Conservation (phyloP, 2,797 vertebrate species). For the Smutsia gigantea region DNA sequence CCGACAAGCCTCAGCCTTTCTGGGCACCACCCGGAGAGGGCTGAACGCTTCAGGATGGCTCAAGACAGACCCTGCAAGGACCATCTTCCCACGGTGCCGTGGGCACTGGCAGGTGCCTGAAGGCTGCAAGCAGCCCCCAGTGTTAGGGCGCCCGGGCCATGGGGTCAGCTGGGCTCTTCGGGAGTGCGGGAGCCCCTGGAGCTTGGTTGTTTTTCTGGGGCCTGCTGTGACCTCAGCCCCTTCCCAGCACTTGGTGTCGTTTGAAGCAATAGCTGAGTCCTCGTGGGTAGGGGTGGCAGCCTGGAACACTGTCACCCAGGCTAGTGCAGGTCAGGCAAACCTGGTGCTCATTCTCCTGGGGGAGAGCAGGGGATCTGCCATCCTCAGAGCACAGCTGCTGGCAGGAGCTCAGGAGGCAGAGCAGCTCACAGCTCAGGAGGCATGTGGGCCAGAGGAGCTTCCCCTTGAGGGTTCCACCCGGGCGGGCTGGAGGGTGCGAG, state of each 20-base stretch:
- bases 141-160: not conserved
- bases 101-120: not conserved
- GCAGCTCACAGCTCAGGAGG: not conserved
- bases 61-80: not conserved
- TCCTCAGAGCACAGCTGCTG: accelerated
- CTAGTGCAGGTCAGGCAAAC: not conserved
- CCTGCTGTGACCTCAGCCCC: not conserved
- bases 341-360: not conserved
- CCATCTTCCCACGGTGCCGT: not conserved
- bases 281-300: accelerated
- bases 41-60: not conserved
- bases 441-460: accelerated
- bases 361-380: not conserved
- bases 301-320: not conserved
- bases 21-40: no score
- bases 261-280: not conserved
- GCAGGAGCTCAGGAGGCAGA: not conserved
- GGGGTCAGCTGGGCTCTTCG: not conserved
- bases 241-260: not conserved
- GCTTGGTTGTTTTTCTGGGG: not conserved
- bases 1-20: not conserved
- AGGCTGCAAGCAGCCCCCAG: not conserved
- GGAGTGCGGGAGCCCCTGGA: not conserved
- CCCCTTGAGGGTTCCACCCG: not conserved
- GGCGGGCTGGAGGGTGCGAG: not conserved